A percentile compares a stretch with the other conserved stretches of the same genome.
These are phyloP conservation scores for Drosophila affinis DNA, from an alignment of 2,888 invertebrate genomes.

Conservation along the genomic window DNA sequence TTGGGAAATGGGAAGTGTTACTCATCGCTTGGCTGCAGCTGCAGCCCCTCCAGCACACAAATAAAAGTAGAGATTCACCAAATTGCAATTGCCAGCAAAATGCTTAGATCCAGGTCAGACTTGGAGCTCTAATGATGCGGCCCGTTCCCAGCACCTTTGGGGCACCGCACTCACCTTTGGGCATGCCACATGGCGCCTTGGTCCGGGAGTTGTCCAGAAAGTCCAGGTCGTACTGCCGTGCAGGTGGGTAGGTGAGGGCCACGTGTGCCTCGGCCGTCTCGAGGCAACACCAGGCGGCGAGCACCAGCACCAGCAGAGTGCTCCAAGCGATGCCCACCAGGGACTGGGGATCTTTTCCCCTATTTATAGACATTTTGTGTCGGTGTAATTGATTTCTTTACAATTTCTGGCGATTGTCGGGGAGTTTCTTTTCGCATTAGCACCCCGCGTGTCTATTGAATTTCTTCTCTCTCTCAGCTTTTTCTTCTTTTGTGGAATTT, in stretches of 20 bases:
- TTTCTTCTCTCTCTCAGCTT: conserved; percentile 1
- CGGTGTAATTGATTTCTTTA: conserved; percentile 49
- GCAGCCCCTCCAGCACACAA: conserved; percentile 41
- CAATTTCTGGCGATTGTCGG: conserved; percentile 42
- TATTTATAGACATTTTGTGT: conserved; percentile 61
- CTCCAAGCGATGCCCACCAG: conserved; percentile 20
- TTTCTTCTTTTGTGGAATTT: conserved; percentile 31
- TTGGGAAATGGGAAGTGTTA: background rate
- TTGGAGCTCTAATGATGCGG: background rate
- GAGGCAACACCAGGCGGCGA: conserved; percentile 43
- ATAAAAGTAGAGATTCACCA: background rate
- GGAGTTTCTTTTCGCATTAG: conserved; percentile 46
- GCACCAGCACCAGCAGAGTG: conserved; percentile 29
- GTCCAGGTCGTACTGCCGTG: conserved; percentile 94
- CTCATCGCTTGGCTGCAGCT: conserved; percentile 57
- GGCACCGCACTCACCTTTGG: conserved; percentile 93
- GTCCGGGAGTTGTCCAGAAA: conserved; percentile 96
- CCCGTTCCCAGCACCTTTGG: conserved; percentile 87
- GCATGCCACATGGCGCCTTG: conserved; percentile 97
- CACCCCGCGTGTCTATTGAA: conserved; percentile 40
- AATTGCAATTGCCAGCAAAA: background rate
- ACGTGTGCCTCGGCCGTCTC: conserved; percentile 87
- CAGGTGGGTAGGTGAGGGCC: conserved; percentile 94
- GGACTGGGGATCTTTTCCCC: conserved; percentile 35
- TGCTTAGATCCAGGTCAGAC: conserved; percentile 23